phyloP scores from a whole-genome alignment of 2,888 invertebrate genomes.

The Cataglyphis altisquamis region DNA sequence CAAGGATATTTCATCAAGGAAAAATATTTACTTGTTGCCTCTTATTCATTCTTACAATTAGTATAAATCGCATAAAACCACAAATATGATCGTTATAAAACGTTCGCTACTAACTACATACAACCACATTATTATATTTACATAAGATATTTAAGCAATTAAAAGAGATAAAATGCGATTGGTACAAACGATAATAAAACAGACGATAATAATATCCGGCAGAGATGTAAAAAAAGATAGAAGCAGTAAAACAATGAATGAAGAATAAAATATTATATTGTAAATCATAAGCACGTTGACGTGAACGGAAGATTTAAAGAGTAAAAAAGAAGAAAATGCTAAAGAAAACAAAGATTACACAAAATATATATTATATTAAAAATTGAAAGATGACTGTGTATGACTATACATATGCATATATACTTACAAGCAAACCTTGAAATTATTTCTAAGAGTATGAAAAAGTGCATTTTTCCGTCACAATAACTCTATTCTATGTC shows the following conservation, averaged over 20 bases:
- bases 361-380: background rate
- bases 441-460: background rate
- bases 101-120: background rate
- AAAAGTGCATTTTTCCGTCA: background rate
- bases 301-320: background rate
- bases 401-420: background rate
- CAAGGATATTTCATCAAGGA: conserved; percentile 4
- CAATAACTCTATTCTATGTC: background rate
- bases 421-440: background rate
- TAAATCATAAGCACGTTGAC: background rate
- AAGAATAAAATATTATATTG: background rate
- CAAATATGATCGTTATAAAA: conserved; percentile 4
- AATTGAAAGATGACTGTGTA: background rate
- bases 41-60: background rate
- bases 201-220: background rate
- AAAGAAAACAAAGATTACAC: background rate
- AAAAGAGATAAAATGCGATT: background rate
- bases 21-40: background rate
- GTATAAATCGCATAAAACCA: background rate
- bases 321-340: background rate
- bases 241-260: background rate
- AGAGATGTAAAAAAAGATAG: background rate
- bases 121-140: conserved; percentile 3
- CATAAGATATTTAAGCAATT: background rate
- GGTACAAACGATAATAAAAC: background rate